These are phyloP conservation scores for Trachymyrmex septentrionalis DNA, from an alignment of 1,140 invertebrate genomes.

Conservation along the genomic window DNA sequence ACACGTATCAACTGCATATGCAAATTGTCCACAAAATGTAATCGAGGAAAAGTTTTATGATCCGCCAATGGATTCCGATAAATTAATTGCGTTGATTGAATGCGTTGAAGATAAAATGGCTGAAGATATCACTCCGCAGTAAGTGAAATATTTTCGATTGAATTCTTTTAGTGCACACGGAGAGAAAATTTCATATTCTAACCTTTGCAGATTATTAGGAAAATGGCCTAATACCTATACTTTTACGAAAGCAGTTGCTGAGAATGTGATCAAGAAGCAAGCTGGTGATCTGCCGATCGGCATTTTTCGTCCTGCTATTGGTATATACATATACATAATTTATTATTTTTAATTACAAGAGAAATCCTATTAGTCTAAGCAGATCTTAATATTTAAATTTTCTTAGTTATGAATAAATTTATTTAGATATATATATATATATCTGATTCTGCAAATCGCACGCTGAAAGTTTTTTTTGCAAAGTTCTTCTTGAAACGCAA, in stretches of 20 bases:
- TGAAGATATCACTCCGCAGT: slow-evolving; percentile 89
- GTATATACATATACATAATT: slow-evolving; percentile 78
- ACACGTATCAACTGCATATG: slow-evolving; percentile 90
- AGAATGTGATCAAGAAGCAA: slow-evolving; percentile 88
- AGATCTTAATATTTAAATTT: too few species aligned
- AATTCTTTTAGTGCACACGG: neutral
- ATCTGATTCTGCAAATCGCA: too few species aligned
- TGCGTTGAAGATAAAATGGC: slow-evolving; percentile 89
- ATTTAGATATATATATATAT: too few species aligned
- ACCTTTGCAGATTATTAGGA: slow-evolving; percentile 85
- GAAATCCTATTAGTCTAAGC: too few species aligned
- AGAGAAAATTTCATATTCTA: neutral
- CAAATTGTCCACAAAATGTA: slow-evolving; percentile 86
- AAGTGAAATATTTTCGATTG: slow-evolving; percentile 67
- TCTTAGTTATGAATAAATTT: too few species aligned
- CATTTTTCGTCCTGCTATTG: slow-evolving; percentile 93
- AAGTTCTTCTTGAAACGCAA: too few species aligned
- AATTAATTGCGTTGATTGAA: slow-evolving; percentile 90
- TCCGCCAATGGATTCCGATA: slow-evolving; percentile 85
- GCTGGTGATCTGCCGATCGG: slow-evolving; percentile 89
- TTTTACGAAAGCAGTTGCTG: slow-evolving; percentile 91
- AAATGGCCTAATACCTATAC: slow-evolving; percentile 91
- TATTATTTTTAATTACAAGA: neutral
- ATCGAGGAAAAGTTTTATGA: slow-evolving; percentile 89
- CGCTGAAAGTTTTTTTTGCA: too few species aligned